Conservation (phyloP, 2,888 invertebrate genomes). For the Drosophila siamana region DNA sequence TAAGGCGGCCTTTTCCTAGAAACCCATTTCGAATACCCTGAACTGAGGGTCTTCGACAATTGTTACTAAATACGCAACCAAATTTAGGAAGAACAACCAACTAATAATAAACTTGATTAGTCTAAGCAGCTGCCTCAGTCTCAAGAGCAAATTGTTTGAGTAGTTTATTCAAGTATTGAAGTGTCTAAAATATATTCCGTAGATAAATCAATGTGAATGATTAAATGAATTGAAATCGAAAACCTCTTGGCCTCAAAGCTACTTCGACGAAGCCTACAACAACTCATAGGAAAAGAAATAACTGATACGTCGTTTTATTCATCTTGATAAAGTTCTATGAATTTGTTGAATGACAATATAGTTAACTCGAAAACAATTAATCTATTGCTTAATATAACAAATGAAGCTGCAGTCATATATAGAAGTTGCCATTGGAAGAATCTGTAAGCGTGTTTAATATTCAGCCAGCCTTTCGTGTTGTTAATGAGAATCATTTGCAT, state of each 20-base stretch:
- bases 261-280: background rate
- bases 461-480: background rate
- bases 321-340: background rate
- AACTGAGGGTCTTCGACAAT: constrained; percentile 1
- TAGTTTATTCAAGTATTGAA: background rate
- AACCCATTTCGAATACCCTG: constrained; percentile 50
- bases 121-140: background rate
- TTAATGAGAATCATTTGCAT: constrained; percentile 55
- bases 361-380: background rate
- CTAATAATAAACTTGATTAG: background rate
- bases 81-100: background rate
- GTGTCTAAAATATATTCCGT: background rate
- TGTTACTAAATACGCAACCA: background rate
- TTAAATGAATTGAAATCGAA: background rate
- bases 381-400: background rate
- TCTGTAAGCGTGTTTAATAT: background rate
- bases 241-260: background rate
- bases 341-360: background rate
- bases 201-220: background rate
- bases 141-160: no score
- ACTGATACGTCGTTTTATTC: background rate
- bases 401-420: background rate
- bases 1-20: constrained; percentile 50
- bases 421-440: background rate
- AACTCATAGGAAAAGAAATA: background rate